Conservation (phyloP, 2,888 invertebrate genomes). For the Andrena minutula region DNA sequence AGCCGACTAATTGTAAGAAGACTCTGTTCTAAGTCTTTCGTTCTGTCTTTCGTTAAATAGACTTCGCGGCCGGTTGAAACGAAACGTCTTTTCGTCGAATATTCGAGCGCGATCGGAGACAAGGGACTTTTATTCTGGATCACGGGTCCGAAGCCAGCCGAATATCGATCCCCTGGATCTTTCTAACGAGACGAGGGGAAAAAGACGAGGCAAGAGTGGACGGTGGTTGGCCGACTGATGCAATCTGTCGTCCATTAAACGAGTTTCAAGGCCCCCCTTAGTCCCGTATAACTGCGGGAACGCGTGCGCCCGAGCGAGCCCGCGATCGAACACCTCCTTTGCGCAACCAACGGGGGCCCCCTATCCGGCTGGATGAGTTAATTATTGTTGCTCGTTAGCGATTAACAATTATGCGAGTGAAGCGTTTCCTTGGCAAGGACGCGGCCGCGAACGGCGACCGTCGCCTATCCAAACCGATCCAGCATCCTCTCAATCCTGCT, state of each 20-base stretch:
- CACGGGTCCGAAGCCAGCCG: conserved; percentile 19
- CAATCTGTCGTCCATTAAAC: conserved; percentile 80
- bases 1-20: too few species aligned
- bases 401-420: conserved; percentile 80
- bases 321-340: conserved; percentile 66
- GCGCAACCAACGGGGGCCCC: conserved; percentile 71
- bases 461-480: conserved; percentile 43
- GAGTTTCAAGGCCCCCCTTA: conserved; percentile 75
- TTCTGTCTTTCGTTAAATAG: too few species aligned
- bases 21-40: too few species aligned
- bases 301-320: conserved; percentile 22
- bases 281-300: conserved; percentile 58
- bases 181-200: conserved; percentile 57
- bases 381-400: conserved; percentile 81
- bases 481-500: conserved; percentile 44
- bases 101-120: conserved; percentile 47
- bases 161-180: conserved; percentile 59
- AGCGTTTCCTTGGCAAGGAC: conserved; percentile 81
- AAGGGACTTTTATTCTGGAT: conserved; percentile 45
- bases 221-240: conserved; percentile 72
- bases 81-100: conserved; percentile 42
- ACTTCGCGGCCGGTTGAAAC: not conserved
- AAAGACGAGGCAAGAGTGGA: conserved; percentile 32
- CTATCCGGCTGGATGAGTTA: conserved; percentile 78
- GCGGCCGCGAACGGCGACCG: conserved; percentile 65